Evolutionary conservation across 1,140 invertebrate species (phyloP).

Genomic region (Wasmannia auropunctata): DNA sequence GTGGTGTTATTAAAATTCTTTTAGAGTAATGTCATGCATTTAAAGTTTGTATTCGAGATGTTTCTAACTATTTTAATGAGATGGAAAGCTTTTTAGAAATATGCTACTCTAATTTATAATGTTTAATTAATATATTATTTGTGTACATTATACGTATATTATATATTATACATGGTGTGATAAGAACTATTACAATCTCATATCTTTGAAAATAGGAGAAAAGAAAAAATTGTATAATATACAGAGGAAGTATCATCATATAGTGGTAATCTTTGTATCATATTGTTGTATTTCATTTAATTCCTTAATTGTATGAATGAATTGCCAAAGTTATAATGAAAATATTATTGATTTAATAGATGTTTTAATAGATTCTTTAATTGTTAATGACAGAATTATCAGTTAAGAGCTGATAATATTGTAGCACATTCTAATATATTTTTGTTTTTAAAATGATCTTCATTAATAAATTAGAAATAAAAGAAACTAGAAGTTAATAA

Average conservation of each 20-base stretch:
- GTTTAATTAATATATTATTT: not conserved
- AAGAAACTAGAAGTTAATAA: too few relatives aligned
- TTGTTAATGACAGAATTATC: not conserved
- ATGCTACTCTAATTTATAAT: not conserved
- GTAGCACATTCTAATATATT: not conserved
- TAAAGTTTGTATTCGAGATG: conserved; percentile 7
- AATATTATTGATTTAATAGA: not conserved
- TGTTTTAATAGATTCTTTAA: not conserved
- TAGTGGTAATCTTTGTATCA: not conserved
- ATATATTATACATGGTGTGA: not conserved
- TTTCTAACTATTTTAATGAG: not conserved
- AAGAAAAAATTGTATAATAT: not conserved
- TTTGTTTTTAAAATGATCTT: not conserved
- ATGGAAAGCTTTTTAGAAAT: not conserved
- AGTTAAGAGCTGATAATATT: not conserved
- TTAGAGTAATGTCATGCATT: not conserved
- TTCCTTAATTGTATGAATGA: not conserved
- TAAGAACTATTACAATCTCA: not conserved
- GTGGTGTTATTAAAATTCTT: not conserved
- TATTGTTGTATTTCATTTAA: not conserved
- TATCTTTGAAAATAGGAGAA: not conserved
- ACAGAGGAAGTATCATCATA: not conserved
- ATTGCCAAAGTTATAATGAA: not conserved
- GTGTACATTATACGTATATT: not conserved
- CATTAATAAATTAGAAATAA: too few relatives aligned